These are phyloP conservation scores for Borostomias antarcticus DNA, from an alignment of 2,797 vertebrate genomes.

Conservation along the genomic window DNA sequence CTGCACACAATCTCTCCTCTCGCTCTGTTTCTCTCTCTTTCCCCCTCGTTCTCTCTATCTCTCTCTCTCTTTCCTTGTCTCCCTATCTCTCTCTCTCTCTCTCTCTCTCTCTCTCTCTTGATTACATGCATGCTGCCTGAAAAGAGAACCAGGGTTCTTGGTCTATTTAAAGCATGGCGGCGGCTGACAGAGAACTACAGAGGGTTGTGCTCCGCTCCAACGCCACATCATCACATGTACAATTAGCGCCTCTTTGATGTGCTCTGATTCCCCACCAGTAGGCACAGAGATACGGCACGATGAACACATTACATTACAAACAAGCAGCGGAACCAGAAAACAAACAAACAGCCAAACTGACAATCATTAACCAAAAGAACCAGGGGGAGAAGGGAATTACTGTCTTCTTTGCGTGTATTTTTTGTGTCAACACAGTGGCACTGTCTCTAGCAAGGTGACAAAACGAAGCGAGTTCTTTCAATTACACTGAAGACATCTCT, in stretches of 20 bases:
- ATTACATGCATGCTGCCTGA: slow-evolving; percentile 23
- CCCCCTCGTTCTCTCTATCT: slow-evolving; percentile 17
- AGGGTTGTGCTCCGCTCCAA: slow-evolving; percentile 25
- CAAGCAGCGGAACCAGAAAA: neutral
- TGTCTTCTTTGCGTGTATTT: slow-evolving; percentile 37
- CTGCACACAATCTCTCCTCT: neutral
- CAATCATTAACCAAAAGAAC: neutral
- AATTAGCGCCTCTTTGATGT: slow-evolving; percentile 56
- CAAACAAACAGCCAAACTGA: slow-evolving; percentile 1
- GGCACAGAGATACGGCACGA: slow-evolving; percentile 23
- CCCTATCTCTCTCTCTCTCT: slow-evolving; percentile 4
- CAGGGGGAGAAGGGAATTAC: slow-evolving; percentile 24
- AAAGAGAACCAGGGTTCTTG: slow-evolving; percentile 26
- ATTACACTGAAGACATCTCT: slow-evolving; percentile 49
- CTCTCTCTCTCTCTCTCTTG: slow-evolving; percentile 20
- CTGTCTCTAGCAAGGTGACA: slow-evolving; percentile 52
- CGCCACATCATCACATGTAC: slow-evolving; percentile 22
- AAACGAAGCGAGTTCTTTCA: slow-evolving; percentile 43
- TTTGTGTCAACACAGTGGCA: slow-evolving; percentile 39
- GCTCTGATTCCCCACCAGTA: slow-evolving; percentile 48
- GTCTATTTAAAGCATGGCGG: slow-evolving; percentile 47
- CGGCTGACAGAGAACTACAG: slow-evolving; percentile 33
- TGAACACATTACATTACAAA: slow-evolving; percentile 10
- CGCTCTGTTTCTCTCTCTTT: slow-evolving; percentile 16
- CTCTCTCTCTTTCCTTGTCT: too few species aligned